These are phyloP conservation scores for Adineta ricciae DNA, from an alignment of 2,888 invertebrate species.

Conservation along the genomic window DNA sequence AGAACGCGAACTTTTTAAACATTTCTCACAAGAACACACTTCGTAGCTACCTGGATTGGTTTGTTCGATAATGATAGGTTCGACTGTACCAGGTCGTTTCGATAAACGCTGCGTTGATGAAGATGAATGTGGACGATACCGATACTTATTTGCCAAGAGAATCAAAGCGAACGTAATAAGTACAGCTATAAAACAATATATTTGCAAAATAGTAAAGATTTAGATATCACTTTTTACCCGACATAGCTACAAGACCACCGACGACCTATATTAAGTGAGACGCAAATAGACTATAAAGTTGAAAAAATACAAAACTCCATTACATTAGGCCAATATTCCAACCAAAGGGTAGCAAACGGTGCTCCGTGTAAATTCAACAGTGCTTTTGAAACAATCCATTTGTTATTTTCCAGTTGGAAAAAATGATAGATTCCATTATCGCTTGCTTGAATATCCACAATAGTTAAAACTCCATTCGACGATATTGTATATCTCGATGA, in stretches of 20 bases:
- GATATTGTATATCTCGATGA: neutral
- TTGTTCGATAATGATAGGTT: neutral
- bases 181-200: neutral
- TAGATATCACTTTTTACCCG: neutral
- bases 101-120: neutral
- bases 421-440: constrained; percentile 31
- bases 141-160: neutral
- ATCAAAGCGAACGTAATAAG: neutral
- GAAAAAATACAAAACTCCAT: neutral
- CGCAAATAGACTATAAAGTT: neutral
- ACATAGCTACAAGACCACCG: neutral
- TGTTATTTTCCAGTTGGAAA: neutral
- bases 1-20: neutral
- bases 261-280: neutral
- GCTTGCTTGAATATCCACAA: constrained; percentile 22
- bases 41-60: neutral
- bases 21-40: neutral
- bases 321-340: constrained; percentile 29
- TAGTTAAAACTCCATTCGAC: constrained; percentile 25
- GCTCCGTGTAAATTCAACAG: constrained; percentile 30
- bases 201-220: neutral
- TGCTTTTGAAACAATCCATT: constrained; percentile 25
- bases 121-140: neutral
- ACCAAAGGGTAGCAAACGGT: constrained; percentile 18
- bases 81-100: neutral